These are phyloP conservation scores for Mormyrus proboscirostris DNA, from an alignment of 2,797 vertebrate genomes.

Conservation along the genomic window DNA sequence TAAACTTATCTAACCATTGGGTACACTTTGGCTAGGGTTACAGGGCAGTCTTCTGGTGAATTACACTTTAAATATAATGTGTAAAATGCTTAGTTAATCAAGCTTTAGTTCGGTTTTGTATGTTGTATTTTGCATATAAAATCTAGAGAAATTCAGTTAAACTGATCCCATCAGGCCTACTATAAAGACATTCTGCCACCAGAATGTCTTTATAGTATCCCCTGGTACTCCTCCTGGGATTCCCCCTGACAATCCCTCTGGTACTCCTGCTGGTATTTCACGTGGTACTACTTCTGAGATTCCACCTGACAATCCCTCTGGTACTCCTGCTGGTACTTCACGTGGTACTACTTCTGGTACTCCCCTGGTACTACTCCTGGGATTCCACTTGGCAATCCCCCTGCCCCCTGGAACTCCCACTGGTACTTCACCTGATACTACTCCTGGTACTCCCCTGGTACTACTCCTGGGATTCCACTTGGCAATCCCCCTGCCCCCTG, in stretches of 20 bases:
- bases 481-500: neutral
- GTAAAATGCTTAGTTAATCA: neutral
- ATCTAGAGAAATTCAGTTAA: neutral
- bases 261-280: neutral
- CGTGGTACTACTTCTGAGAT: neutral
- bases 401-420: no score
- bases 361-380: neutral
- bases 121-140: neutral
- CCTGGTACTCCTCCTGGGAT: neutral
- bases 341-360: neutral
- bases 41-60: neutral
- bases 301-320: conserved; percentile 17
- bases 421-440: neutral
- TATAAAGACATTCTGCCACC: no score
- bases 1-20: no score
- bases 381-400: no score
- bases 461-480: neutral
- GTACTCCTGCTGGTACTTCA: conserved; percentile 12
- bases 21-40: no score
- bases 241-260: neutral
- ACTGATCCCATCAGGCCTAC: neutral
- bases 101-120: neutral
- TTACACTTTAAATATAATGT: neutral
- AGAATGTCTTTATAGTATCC: neutral
- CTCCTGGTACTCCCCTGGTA: neutral